These are phyloP conservation scores for Chloroclysta siterata DNA, from an alignment of 2,888 invertebrate genomes.

Conservation along the genomic window DNA sequence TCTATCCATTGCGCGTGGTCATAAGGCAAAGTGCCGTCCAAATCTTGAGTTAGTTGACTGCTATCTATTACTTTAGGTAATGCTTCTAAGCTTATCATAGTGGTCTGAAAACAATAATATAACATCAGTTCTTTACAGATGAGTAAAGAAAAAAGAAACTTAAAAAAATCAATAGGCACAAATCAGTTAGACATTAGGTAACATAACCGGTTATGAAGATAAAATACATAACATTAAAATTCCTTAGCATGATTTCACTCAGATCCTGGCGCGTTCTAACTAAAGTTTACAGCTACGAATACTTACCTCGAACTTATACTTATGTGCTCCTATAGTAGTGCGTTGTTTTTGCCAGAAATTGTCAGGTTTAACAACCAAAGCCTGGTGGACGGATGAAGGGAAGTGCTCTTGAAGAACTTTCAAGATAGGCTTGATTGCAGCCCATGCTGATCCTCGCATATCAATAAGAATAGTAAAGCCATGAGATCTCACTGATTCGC, in stretches of 20 bases:
- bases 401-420: constrained; percentile 99
- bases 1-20: constrained; percentile 99
- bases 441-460: constrained; percentile 98
- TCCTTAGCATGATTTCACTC: neutral
- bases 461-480: constrained; percentile 98
- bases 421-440: constrained; percentile 98
- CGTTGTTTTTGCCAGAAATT: constrained; percentile 99
- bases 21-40: constrained; percentile 97
- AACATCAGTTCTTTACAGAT: neutral
- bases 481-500: constrained; percentile 93
- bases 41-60: constrained; percentile 95
- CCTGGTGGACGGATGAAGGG: constrained; percentile 95
- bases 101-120: constrained; percentile 88
- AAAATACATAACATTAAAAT: neutral
- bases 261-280: neutral
- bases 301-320: constrained; percentile 98
- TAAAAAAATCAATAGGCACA: neutral
- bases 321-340: constrained; percentile 97
- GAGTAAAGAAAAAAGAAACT: too few relatives aligned
- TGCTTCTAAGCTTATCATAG: constrained; percentile 97
- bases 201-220: neutral
- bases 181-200: neutral
- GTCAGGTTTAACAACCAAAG: constrained; percentile 99
- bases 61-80: constrained; percentile 96
- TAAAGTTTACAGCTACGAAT: neutral